Base-by-base conservation (phyloP, 1,140 invertebrate species). In the Physella acuta region DNA sequence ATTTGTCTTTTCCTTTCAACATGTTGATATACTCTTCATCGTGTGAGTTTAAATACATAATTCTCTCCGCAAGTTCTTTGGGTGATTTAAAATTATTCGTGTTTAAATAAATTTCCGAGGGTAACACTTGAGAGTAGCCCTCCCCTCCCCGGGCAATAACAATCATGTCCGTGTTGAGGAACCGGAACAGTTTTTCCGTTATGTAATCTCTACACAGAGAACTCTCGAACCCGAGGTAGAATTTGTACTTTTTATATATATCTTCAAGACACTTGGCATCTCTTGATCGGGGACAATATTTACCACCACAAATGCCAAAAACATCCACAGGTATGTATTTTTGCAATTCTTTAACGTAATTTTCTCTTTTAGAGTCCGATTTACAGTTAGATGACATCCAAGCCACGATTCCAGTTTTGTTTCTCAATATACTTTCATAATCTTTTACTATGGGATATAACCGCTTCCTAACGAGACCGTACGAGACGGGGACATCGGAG, bases 241-340 rank as follows among this genome's bases (percentile, higher is more conserved):
- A 99, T 83, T 98, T 99, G 86, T 98, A 99, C 62, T 96, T 92
- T 61, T 88, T 91, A 78, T 95, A 91, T n/a, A 99, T 88, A 88
- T 95, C 91, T 44, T 94, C 90, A 78, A 95, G 93, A 78, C 95
- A 98, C 78, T 92, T 90, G 74, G 92, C 90, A 0, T 89, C 86
- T 71, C 92, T 91, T 31, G 90, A 76, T 56, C 94, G 70, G 0
- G 75, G 73, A 71, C 83, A 85, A 8, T 67, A 65, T 11, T 75
- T 34, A 16, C 52, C 71, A 3, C 81, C 82, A 83, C 92, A 93
- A 0, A 65, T 71, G n/a, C 92, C 92, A 73, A 88, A 92, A n/a
- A 91, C 85, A 78, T 92, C 90, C 5, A 92, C 87, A 3, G 78
- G 55, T 58, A 91, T 83, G 53, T 78, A 81, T 37, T 85, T 83